Percentiles rank a stretch among this genome's conserved stretches.
These are phyloP conservation scores for Ariopsis seemanni DNA, from an alignment of 2,113 vertebrate species.

Conservation along the genomic window DNA sequence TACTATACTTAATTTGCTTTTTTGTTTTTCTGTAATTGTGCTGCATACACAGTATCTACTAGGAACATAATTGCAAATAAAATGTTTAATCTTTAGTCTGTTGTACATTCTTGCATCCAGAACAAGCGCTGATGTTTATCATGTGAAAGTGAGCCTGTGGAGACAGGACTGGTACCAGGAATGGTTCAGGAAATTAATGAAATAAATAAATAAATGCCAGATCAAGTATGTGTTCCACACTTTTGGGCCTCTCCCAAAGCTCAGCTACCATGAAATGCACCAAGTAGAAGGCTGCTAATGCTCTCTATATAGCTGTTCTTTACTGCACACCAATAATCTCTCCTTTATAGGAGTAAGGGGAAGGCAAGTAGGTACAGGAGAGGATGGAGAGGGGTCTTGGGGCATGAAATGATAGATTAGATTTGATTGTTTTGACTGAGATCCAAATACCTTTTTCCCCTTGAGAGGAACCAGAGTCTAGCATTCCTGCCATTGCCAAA, in stretches of 20 bases:
- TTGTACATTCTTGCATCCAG: background rate
- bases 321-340: slow-evolving; percentile 33
- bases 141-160: slow-evolving; percentile 52
- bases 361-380: slow-evolving; percentile 5
- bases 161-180: slow-evolving; percentile 51
- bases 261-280: slow-evolving; percentile 51
- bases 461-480: slow-evolving; percentile 64
- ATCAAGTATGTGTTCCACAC: slow-evolving; percentile 58
- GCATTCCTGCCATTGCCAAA: slow-evolving; percentile 70
- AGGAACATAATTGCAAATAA: background rate
- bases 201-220: slow-evolving; percentile 32
- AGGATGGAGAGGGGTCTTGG: slow-evolving; percentile 27
- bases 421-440: slow-evolving; percentile 24
- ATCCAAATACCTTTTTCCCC: slow-evolving; percentile 61
- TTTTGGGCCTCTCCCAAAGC: slow-evolving; percentile 58
- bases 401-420: slow-evolving; percentile 7
- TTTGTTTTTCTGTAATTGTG: background rate
- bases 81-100: background rate
- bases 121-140: background rate
- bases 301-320: slow-evolving; percentile 53
- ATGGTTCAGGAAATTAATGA: slow-evolving; percentile 67
- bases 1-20: background rate
- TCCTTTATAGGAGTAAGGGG: slow-evolving; percentile 25
- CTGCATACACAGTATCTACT: background rate
- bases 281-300: slow-evolving; percentile 59